A percentile compares a stretch with the other conserved stretches of the same genome.
phyloP scores from a whole-genome alignment of 2,113 vertebrate genomes.

The Platichthys stellatus region DNA sequence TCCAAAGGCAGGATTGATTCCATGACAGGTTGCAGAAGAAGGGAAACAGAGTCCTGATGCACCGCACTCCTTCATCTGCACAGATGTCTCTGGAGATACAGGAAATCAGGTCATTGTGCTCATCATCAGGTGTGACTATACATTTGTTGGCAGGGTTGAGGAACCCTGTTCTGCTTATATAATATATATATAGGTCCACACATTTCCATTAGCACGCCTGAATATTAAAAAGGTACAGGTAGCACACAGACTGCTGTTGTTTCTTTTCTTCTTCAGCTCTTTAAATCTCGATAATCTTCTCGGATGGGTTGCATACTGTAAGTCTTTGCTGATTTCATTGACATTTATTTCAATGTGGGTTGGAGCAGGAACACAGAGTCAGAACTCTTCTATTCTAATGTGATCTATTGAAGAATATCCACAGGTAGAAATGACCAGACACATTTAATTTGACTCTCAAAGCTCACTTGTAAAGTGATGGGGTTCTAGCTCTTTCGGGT shows the following conservation, averaged over 20 bases:
- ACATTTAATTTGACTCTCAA: too few species aligned
- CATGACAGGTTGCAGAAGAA: slow-evolving; percentile 73
- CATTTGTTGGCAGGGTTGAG: slow-evolving; percentile 50
- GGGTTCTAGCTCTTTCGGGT: too few species aligned
- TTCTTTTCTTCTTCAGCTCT: neutral
- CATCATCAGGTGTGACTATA: slow-evolving; percentile 74
- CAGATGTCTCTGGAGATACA: slow-evolving; percentile 72
- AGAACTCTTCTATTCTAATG: too few species aligned
- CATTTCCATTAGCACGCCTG: slow-evolving; percentile 4
- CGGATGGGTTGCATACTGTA: slow-evolving; percentile 10
- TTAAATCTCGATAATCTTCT: slow-evolving; percentile 45
- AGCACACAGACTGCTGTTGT: neutral
- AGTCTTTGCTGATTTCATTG: slow-evolving; percentile 33
- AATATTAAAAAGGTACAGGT: slow-evolving; percentile 6
- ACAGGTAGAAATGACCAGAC: too few species aligned
- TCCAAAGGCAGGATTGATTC: slow-evolving; percentile 73
- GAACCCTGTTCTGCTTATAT: slow-evolving; percentile 60
- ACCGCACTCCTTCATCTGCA: slow-evolving; percentile 69
- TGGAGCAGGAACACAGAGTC: neutral
- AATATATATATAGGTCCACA: slow-evolving; percentile 24
- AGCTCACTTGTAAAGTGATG: too few species aligned
- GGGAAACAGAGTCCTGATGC: slow-evolving; percentile 64
- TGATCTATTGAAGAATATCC: too few species aligned
- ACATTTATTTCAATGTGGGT: slow-evolving; percentile 20
- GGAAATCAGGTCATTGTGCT: slow-evolving; percentile 76